A percentile compares a stretch with the other conserved stretches of the same genome.
phyloP scores from a whole-genome alignment of 1,140 invertebrate genomes.

The Aplysia californica region DNA sequence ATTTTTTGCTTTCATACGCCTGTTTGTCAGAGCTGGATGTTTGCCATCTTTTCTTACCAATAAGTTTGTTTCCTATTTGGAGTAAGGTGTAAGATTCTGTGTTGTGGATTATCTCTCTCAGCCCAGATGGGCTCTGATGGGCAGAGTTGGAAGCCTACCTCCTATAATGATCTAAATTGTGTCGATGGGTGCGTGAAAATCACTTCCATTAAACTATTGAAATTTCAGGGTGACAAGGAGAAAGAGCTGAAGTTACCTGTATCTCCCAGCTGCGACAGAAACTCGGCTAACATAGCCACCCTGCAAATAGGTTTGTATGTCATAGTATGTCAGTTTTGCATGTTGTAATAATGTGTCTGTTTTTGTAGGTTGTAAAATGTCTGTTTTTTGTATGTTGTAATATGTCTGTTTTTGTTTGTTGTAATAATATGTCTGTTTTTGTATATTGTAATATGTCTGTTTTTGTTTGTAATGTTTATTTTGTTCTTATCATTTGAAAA shows the following conservation, averaged over 20 bases:
- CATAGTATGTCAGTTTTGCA: not conserved
- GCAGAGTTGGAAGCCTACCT: no score
- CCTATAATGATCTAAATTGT: no score
- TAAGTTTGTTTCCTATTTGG: no score
- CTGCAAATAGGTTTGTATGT: slow-evolving; percentile 19
- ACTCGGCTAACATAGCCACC: slow-evolving; percentile 19
- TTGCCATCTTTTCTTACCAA: no score
- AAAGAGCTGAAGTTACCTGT: slow-evolving; percentile 21
- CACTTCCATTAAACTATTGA: no score
- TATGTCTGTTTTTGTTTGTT: not conserved
- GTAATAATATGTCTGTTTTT: not conserved
- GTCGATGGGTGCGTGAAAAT: no score
- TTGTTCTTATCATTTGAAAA: not conserved
- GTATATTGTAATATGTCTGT: not conserved
- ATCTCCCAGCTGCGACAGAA: slow-evolving; percentile 15
- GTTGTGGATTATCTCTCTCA: no score
- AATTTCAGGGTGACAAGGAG: slow-evolving; percentile 24
- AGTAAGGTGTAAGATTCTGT: no score
- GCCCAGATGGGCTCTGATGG: no score
- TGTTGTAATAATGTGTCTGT: not conserved
- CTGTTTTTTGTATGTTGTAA: not conserved
- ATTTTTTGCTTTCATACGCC: no score
- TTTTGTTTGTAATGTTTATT: not conserved
- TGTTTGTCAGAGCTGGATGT: no score
- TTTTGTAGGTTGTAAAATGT: not conserved